Base-by-base conservation (phyloP, 1,140 invertebrate species). In the Thaumetopoea pityocampa region DNA sequence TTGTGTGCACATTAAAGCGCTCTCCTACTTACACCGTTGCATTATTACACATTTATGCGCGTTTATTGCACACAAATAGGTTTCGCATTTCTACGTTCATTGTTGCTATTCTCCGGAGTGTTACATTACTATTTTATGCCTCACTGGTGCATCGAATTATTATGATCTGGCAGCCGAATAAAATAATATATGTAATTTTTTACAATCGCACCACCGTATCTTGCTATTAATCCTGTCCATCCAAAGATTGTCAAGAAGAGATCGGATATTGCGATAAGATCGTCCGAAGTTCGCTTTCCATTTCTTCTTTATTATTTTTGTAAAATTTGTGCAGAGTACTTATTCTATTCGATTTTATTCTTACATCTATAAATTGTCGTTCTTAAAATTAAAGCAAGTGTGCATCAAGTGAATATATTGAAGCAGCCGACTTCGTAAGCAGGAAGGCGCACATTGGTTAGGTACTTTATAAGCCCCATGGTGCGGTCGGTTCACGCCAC, bases 401-500 rank as follows among this genome's bases (percentile, higher is more conserved):
- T 33, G 20, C 14, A 38, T 19, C 24, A 8, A 40, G 37, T 15
- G 15, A 29, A 20, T 30, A 9, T 9, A 29, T 12, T 20, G 34
- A 10, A 23, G 35, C 35, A 11, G 34, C 6, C 24, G 28, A 17
- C 27, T 18, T 10, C 27, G 6, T 10, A 18, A 35, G 28, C 40
- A 51, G 51, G 54, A 59, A 62, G 58, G 42, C 52, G 44, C 44
- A 47, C 27, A 24, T 30, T 29, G 42, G 36, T 49, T 42, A n/a
- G n/a, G n/a, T n/a, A 51, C 36, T 49, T 66, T 41, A 58, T 56
- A 63, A 59, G 64, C 48, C 37, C 18, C 26, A 34, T 29, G 24
- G 34, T 14, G 32, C 29, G 8, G 24, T 16, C 24, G 41, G 26
- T 33, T 26, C 17, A 19, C 44, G 42, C 40, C 49, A 51, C 62